Conservation (phyloP, 2,797 vertebrate species). For the Sphaeramia orbicularis region DNA sequence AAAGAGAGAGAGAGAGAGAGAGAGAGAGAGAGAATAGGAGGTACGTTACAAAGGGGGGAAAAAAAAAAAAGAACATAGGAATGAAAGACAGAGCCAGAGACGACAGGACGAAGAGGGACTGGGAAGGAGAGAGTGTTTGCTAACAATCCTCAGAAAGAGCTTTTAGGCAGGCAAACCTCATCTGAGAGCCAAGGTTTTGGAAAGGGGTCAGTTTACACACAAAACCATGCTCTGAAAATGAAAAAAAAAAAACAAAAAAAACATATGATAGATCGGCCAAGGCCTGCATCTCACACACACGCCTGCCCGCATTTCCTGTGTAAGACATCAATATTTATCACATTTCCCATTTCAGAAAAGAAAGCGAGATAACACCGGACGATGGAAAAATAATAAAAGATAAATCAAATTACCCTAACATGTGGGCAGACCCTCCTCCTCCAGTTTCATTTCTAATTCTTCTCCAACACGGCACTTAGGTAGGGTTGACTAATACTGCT, state of each 20-base stretch:
- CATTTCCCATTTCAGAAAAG: slow-evolving; percentile 80
- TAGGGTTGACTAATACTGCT: slow-evolving; percentile 28
- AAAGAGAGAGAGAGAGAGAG: slow-evolving; percentile 7
- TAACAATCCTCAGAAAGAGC: slow-evolving; percentile 57
- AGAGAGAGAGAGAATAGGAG: slow-evolving; percentile 15
- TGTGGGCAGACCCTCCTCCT: slow-evolving; percentile 65
- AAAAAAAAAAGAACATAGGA: slow-evolving; percentile 17
- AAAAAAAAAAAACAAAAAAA: slow-evolving; percentile 19
- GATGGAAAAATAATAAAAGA: slow-evolving; percentile 81
- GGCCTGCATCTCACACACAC: slow-evolving; percentile 51
- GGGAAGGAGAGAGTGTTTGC: slow-evolving; percentile 18
- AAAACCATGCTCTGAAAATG: slow-evolving; percentile 33
- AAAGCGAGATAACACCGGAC: slow-evolving; percentile 72
- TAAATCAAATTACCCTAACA: slow-evolving; percentile 82
- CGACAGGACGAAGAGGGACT: slow-evolving; percentile 23
- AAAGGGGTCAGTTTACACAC: slow-evolving; percentile 60
- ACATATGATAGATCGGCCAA: slow-evolving; percentile 56
- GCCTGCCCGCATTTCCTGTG: slow-evolving; percentile 74
- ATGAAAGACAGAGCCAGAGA: slow-evolving; percentile 45
- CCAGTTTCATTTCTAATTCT: slow-evolving; percentile 67
- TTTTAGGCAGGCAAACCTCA: slow-evolving; percentile 59
- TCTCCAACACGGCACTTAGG: slow-evolving; percentile 60
- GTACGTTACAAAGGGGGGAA: slow-evolving; percentile 29
- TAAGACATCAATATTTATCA: slow-evolving; percentile 87
- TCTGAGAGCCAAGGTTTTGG: slow-evolving; percentile 44